Conservation (phyloP, 2,113 vertebrate genomes). For the Delphinapterus leucas region DNA sequence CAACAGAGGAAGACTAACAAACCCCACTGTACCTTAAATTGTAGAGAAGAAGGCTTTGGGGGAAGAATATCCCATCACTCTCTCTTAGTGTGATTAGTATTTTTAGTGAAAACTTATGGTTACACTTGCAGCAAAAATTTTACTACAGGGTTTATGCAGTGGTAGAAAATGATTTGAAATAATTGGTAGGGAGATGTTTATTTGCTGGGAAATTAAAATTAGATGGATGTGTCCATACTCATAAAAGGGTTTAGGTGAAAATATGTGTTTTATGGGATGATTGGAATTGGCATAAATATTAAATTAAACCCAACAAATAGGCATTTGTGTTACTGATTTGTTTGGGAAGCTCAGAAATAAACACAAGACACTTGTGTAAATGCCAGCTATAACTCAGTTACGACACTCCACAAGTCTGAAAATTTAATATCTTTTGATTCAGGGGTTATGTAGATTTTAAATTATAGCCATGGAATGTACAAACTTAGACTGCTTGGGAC, state of each 20-base stretch:
- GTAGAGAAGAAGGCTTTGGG: not conserved
- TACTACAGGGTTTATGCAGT: not conserved
- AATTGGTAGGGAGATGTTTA: not conserved
- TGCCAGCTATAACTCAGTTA: not conserved
- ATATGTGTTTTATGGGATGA: not conserved
- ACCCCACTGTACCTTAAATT: not conserved
- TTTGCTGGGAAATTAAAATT: slow-evolving; percentile 9
- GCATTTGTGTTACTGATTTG: not conserved
- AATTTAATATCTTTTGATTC: not conserved
- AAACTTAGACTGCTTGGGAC: not conserved
- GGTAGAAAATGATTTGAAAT: slow-evolving; percentile 23
- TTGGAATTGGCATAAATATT: not conserved
- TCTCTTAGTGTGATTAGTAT: not conserved
- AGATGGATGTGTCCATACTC: not conserved
- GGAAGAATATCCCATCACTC: not conserved
- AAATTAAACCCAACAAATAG: not conserved
- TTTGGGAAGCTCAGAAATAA: not conserved
- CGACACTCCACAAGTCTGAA: not conserved
- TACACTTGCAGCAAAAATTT: not conserved
- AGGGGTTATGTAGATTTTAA: not conserved
- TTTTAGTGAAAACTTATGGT: slow-evolving; percentile 13
- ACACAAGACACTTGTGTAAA: not conserved
- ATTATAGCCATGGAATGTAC: not conserved
- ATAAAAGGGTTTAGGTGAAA: not conserved
- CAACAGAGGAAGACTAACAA: not conserved